A percentile compares a stretch with the other conserved stretches of the same genome.
phyloP scores from a whole-genome alignment of 2,797 vertebrate species.

The Falco columbarius region DNA sequence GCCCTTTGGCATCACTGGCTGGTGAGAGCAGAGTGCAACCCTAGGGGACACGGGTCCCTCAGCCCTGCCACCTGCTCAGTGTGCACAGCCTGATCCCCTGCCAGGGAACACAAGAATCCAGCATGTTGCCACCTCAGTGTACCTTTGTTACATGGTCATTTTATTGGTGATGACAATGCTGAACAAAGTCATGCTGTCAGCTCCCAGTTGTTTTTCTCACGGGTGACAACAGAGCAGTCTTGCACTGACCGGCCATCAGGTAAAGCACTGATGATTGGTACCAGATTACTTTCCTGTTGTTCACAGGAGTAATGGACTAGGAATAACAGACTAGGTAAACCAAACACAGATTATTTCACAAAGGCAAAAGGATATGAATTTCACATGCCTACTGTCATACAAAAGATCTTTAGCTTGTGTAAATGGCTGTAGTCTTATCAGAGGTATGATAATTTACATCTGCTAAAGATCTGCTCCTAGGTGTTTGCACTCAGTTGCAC shows the following conservation, averaged over 20 bases:
- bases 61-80: background rate
- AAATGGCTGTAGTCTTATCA: background rate
- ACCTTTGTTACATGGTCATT: background rate
- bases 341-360: background rate
- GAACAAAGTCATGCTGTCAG: background rate
- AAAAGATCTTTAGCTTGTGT: background rate
- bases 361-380: constrained; percentile 31
- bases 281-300: background rate
- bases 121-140: background rate
- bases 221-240: background rate
- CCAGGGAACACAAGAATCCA: background rate
- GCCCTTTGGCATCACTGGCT: background rate
- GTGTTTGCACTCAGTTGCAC: background rate
- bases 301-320: background rate
- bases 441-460: background rate
- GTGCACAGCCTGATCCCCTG: background rate
- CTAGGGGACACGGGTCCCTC: background rate
- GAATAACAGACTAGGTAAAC: background rate
- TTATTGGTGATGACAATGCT: background rate
- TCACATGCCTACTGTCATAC: background rate
- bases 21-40: background rate
- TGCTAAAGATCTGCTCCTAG: background rate
- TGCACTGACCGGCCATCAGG: background rate
- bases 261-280: background rate
- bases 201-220: background rate